Base-by-base conservation (phyloP, 2,888 invertebrate genomes). In the Saturnia pavonia region DNA sequence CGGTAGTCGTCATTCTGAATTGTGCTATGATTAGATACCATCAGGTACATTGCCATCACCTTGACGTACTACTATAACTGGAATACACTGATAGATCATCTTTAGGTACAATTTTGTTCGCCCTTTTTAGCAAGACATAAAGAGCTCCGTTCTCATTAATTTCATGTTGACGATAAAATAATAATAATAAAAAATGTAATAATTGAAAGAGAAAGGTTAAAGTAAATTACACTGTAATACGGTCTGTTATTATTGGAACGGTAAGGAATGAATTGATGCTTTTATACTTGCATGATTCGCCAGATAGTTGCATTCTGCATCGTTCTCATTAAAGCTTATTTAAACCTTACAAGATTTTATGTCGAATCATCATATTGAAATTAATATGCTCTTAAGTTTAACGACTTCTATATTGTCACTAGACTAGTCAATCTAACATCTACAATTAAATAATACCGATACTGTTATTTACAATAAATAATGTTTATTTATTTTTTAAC, bases 251-350 rank as follows among this genome's bases (percentile, higher is more conserved):
- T 69, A 73, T 34, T 71, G 67, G 34, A 69, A 69, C 72, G 66
- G 72, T 70, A 69, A 73, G 66, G 73, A 73, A 77, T 79, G 73
- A 80, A 80, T 76, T 71, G 72, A 72, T 76, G 67, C 54, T 77
- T 78, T 80, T 79, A 78, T 77, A 76, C 74, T 70, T 73, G 76
- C 78, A 80, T 83, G 83, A 80, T 78, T 81, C 77, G 82, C 79
- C 78, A 78, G 75, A 81, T 75, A 74, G 67, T 73, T 54, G 75
- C 76, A 77, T 77, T 74, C 78, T 77, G 73, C 67, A 73, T 73
- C 71, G 71, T 75, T 74, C 82, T 84, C 79, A 85, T 86, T 84
- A 84, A 78, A 76, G n/a, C n/a, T n/a, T n/a, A 79, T 82, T 75
- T 79, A 77, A 81, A 80, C 75, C 74, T 67, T 71, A 69, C 69